Evolutionary conservation across 2,888 invertebrate species (phyloP).

Genomic region (Theodoxus fluviatilis): DNA sequence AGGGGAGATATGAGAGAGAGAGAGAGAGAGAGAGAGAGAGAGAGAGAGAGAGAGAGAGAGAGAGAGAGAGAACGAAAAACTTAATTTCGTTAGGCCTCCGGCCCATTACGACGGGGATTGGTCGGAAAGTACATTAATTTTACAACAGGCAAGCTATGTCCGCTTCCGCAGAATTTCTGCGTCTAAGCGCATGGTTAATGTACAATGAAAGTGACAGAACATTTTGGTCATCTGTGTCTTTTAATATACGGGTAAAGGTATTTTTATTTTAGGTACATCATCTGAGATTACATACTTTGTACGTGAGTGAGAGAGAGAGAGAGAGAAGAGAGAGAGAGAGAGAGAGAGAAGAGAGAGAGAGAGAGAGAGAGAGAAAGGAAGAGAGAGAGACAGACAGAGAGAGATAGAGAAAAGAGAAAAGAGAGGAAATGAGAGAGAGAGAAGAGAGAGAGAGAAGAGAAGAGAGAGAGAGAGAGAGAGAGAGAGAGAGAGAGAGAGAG

Average conservation of each 20-base stretch:
- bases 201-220: too few relatives aligned
- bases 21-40: conserved; percentile 13
- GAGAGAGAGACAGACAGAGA: conserved; percentile 17
- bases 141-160: too few relatives aligned
- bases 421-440: background rate
- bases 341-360: conserved; percentile 12
- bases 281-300: too few relatives aligned
- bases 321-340: background rate
- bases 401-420: conserved; percentile 4
- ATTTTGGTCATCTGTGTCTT: too few relatives aligned
- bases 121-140: too few relatives aligned
- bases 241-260: too few relatives aligned
- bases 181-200: too few relatives aligned
- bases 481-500: conserved; percentile 4
- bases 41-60: conserved; percentile 3
- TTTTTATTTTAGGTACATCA: too few relatives aligned
- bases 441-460: background rate
- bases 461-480: conserved; percentile 6
- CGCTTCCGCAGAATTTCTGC: too few relatives aligned
- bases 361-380: conserved; percentile 4
- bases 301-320: background rate
- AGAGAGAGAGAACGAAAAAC: background rate
- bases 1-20: conserved; percentile 5
- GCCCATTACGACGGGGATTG: too few relatives aligned
- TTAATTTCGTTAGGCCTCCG: too few relatives aligned